Conservation (phyloP, 2,113 vertebrate genomes). For the Eidolon helvum region DNA sequence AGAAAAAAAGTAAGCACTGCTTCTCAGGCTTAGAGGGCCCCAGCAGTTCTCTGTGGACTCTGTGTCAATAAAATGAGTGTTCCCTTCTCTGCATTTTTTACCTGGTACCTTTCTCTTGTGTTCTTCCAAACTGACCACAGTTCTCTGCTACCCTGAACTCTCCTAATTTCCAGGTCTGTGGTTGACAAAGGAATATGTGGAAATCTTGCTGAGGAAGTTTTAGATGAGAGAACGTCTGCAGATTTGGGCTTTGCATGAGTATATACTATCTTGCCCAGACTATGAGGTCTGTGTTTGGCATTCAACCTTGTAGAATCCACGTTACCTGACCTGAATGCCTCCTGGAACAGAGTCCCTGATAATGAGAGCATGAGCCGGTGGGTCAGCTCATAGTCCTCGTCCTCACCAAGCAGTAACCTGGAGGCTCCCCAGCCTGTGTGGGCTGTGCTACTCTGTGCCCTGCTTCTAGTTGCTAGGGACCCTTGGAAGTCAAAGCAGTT, state of each 20-base stretch:
- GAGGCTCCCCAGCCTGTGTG: not conserved
- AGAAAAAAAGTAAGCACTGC: not conserved
- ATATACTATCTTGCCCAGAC: not conserved
- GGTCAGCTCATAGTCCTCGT: not conserved
- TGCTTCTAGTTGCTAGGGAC: not conserved
- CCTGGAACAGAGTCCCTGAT: not conserved
- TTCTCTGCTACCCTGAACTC: not conserved
- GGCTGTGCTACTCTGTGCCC: fast-evolving
- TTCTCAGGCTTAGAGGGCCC: not conserved
- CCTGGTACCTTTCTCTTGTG: not conserved
- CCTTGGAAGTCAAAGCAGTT: not conserved
- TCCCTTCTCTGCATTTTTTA: not conserved
- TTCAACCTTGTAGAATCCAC: fast-evolving
- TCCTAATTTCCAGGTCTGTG: not conserved
- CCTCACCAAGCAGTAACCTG: not conserved
- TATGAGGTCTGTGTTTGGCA: not conserved
- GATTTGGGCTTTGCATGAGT: not conserved
- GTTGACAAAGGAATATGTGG: not conserved
- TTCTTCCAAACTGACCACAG: not conserved
- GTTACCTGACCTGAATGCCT: fast-evolving
- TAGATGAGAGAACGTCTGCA: not conserved
- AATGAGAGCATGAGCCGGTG: fast-evolving
- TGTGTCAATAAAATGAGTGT: not conserved
- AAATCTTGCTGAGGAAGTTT: not conserved
- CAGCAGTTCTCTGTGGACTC: not conserved